These are phyloP conservation scores for Prionailurus viverrinus DNA, from an alignment of 2,113 vertebrate genomes.

Conservation along the genomic window DNA sequence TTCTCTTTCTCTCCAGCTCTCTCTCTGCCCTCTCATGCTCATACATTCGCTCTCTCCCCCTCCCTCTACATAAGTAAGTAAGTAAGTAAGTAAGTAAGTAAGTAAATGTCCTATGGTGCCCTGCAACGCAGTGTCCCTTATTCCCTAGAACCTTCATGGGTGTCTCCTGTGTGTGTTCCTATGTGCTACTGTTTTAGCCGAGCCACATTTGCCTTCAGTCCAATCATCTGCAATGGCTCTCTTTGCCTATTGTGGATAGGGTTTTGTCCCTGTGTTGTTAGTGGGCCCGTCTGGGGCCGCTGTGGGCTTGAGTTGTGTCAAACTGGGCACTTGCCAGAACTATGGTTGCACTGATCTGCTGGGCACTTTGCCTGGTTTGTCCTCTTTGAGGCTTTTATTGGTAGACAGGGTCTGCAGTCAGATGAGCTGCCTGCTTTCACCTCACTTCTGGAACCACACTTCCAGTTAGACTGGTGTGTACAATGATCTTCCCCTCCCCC, in stretches of 20 bases:
- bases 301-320: background rate
- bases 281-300: background rate
- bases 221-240: background rate
- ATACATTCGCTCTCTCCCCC: no score
- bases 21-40: no score
- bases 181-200: background rate
- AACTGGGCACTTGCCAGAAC: background rate
- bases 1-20: no score
- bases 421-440: background rate
- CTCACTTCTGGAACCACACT: background rate
- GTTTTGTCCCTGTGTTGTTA: background rate
- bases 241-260: background rate
- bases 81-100: no score
- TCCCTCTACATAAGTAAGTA: no score
- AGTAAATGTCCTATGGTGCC: background rate
- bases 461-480: background rate
- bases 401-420: background rate
- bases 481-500: background rate
- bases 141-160: background rate
- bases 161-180: background rate
- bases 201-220: background rate
- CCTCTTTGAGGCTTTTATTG: background rate
- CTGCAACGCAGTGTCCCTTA: background rate
- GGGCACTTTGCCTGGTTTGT: background rate
- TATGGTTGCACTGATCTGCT: background rate